Conservation (phyloP, 2,797 vertebrate genomes). For the Sciaenops ocellatus region DNA sequence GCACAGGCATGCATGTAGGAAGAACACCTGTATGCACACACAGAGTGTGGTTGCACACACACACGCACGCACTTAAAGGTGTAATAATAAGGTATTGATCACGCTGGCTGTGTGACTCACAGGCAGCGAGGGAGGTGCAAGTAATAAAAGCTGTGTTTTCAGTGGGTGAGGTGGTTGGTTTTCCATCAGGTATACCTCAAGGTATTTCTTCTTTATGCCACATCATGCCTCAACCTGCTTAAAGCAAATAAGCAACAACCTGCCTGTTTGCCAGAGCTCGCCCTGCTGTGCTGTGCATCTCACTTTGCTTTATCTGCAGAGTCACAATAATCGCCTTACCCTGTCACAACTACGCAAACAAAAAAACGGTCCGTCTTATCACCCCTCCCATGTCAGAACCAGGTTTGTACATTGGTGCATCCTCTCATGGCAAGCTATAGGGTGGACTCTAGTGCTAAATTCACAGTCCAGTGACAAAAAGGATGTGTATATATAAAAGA, state of each 20-base stretch:
- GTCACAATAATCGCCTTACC: conserved; percentile 19
- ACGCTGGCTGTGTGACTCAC: conserved; percentile 55
- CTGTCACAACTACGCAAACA: not conserved
- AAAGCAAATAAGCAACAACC: conserved; percentile 32
- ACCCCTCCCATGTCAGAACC: conserved; percentile 2
- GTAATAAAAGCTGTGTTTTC: conserved; percentile 44
- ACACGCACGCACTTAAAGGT: conserved; percentile 21
- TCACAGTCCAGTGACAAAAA: not conserved
- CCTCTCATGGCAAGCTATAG: not conserved
- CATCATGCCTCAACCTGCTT: conserved; percentile 62
- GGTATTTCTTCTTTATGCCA: conserved; percentile 62
- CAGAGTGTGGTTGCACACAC: not conserved
- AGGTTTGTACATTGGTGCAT: conserved; percentile 9
- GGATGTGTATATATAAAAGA: not conserved
- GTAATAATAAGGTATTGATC: conserved; percentile 76
- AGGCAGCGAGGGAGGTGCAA: conserved; percentile 46
- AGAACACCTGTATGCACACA: conserved; percentile 8
- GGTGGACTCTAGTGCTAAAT: not conserved
- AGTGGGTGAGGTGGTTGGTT: conserved; percentile 41
- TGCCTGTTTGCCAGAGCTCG: conserved; percentile 20
- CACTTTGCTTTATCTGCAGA: conserved; percentile 24
- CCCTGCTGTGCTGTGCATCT: conserved; percentile 11
- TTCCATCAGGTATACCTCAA: conserved; percentile 43
- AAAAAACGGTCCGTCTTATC: conserved; percentile 8
- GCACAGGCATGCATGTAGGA: not conserved